Evolutionary conservation across 2,797 vertebrate species (phyloP), one percentile per base, ranked within the genome.

Genomic region (Spinibarbus caldwelli): DNA sequence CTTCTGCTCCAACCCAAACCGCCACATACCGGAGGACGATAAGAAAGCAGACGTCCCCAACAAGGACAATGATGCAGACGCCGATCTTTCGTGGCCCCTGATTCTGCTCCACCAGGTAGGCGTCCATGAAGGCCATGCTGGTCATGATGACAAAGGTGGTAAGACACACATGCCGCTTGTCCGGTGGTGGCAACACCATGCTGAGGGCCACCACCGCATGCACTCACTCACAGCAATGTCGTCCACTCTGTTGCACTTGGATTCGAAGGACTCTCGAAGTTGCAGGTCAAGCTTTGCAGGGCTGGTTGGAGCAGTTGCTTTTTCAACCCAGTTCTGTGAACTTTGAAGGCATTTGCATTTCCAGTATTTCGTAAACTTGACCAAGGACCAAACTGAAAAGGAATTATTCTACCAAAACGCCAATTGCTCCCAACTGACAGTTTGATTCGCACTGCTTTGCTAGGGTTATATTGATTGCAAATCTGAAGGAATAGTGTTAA

Each of bases 71-170:
- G 78, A 97, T 97, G 88, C 96, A 97, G 83, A 97, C 96, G 0
- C 96, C 96, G 0, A 97, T 97, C 90, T 97, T 98, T 21, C 95
- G 94, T 1, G 96, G 96, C 4, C 96, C 96, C 92, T 96, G 96
- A 94, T 97, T 98, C 91, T 98, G 96, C 91, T 98, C 97, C 88
- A 98, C 98, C 90, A 99, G 97, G 93, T 99, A 99, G 73, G 98
- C 97, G 0, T 99, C 98, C 98, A 99, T 99, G 92, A 98, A 97
- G 86, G 98, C 98, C 98, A 99, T 99, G 94, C 98, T 99, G 91
- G 97, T 98, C 97, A 99, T 97, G 93, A 99, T 98, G 92, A 99
- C 97, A 2, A 99, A 97, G 89, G 98, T 98, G 92, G 98, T 99
- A 89, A 99, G 97, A 96, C 98, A 99, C 95, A 99, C 98, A 78